phyloP scores from a whole-genome alignment of 2,797 vertebrate genomes.

The Furcifer pardalis region DNA sequence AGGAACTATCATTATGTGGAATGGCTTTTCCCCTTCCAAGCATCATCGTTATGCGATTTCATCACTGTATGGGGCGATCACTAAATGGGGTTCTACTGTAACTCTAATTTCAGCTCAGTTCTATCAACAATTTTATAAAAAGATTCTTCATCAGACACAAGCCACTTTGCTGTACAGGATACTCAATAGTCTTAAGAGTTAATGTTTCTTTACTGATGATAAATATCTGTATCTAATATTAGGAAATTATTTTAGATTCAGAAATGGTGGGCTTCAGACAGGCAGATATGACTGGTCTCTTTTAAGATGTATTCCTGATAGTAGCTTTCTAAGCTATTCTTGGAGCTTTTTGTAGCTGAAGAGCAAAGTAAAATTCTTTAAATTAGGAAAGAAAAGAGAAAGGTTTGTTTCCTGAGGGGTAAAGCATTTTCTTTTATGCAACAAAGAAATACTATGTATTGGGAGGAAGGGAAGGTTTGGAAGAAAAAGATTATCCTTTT shows the following conservation, averaged over 20 bases:
- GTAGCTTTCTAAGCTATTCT: not conserved
- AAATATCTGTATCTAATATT: not conserved
- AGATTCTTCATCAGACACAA: not conserved
- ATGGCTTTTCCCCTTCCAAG: no score
- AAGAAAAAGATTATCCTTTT: conserved; percentile 43
- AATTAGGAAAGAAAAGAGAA: not conserved
- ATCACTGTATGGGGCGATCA: no score
- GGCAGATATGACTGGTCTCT: not conserved
- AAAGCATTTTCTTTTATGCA: conserved; percentile 16
- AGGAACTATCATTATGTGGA: no score
- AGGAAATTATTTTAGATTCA: not conserved
- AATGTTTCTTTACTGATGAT: not conserved
- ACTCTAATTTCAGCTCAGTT: not conserved
- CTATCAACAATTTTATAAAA: not conserved
- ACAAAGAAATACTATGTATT: conserved; percentile 46
- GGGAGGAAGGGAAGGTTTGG: conserved; percentile 37
- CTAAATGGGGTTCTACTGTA: no score
- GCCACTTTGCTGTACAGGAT: not conserved
- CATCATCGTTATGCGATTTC: no score
- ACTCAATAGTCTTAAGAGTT: not conserved
- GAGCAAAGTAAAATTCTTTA: not conserved
- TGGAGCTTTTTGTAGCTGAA: not conserved
- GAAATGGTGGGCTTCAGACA: not conserved
- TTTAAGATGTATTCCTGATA: not conserved
- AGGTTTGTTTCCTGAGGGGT: not conserved